Evolutionary conservation across 1,140 invertebrate genomes (phyloP).

Genomic region (Spodoptera frugiperda): DNA sequence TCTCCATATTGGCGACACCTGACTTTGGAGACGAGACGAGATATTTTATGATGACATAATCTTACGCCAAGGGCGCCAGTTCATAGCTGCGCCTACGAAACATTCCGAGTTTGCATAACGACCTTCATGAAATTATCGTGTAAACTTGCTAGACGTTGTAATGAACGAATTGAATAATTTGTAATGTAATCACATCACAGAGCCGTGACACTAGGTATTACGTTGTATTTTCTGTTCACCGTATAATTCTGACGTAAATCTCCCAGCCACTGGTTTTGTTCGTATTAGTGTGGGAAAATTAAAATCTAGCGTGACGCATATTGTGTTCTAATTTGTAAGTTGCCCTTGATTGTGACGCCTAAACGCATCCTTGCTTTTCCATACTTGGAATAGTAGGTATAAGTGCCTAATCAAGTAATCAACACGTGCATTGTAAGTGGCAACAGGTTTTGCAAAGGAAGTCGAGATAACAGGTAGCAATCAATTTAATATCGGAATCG

Average conservation of each 20-base stretch:
- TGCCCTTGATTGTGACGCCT: constrained; percentile 15
- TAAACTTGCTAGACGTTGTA: constrained; percentile 39
- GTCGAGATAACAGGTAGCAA: constrained; percentile 19
- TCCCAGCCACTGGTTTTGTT: constrained; percentile 7
- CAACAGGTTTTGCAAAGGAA: constrained; percentile 24
- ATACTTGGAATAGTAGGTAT: background rate
- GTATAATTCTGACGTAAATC: constrained; percentile 26
- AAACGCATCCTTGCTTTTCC: constrained; percentile 1
- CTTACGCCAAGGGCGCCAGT: constrained; percentile 44
- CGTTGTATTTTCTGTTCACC: constrained; percentile 26
- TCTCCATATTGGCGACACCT: constrained; percentile 39
- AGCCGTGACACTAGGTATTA: constrained; percentile 20
- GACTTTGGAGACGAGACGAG: constrained; percentile 32
- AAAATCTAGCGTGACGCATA: constrained; percentile 25
- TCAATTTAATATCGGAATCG: constrained; percentile 24
- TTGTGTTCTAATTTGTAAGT: constrained; percentile 25
- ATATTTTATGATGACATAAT: constrained; percentile 44
- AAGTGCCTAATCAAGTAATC: constrained; percentile 29
- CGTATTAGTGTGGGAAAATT: constrained; percentile 20
- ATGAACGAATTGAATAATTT: constrained; percentile 53
- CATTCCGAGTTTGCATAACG: constrained; percentile 49
- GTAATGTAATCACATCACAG: constrained; percentile 47
- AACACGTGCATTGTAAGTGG: constrained; percentile 19
- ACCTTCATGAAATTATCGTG: constrained; percentile 49
- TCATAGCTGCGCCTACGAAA: constrained; percentile 41